phyloP scores from a whole-genome alignment of 2,113 vertebrate species.

The Camelus dromedarius region DNA sequence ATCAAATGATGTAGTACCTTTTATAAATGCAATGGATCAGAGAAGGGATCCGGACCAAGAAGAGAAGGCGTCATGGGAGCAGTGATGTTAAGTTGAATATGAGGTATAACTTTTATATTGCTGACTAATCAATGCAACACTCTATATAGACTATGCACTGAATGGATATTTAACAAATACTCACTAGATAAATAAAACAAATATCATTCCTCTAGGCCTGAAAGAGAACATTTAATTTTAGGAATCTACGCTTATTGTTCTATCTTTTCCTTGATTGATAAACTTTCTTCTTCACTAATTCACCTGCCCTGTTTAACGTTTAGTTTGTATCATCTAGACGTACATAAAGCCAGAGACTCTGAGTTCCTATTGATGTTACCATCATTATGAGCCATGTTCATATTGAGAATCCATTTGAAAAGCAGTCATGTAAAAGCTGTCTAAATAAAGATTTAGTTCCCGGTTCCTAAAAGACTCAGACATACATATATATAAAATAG shows the following conservation, averaged over 20 bases:
- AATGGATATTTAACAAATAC: background rate
- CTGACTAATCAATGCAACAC: background rate
- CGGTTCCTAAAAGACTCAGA: background rate
- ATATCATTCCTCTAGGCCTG: background rate
- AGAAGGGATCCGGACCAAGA: background rate
- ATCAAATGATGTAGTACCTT: background rate
- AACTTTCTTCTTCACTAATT: slow-evolving; percentile 15
- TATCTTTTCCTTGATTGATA: background rate
- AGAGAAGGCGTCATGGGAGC: background rate
- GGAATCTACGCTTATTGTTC: background rate
- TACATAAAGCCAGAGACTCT: background rate
- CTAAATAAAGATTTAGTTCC: slow-evolving; percentile 48
- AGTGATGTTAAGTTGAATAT: background rate
- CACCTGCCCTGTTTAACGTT: background rate
- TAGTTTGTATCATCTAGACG: background rate
- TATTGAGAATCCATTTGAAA: slow-evolving; percentile 57
- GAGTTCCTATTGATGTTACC: background rate
- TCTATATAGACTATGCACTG: background rate
- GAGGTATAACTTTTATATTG: background rate
- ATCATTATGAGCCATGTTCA: background rate
- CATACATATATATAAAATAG: no score
- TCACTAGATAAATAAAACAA: background rate
- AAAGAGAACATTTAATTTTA: background rate
- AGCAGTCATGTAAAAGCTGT: slow-evolving; percentile 38
- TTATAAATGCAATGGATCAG: background rate